These are phyloP conservation scores for Thomomys bottae DNA, from an alignment of 2,113 vertebrate genomes.

Conservation along the genomic window DNA sequence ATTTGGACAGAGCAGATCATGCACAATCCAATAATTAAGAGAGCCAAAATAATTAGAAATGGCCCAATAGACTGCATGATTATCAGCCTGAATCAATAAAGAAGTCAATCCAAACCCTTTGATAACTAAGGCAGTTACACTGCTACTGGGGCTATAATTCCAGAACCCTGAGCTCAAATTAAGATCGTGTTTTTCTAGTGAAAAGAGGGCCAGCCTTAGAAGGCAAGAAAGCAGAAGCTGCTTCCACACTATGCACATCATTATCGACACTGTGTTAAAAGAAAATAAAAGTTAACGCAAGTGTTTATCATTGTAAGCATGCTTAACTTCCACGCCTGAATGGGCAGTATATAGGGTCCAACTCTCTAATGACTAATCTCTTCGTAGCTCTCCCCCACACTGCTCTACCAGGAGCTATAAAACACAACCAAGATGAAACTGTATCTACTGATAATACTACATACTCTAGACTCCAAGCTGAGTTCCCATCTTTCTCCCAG, in stretches of 20 bases:
- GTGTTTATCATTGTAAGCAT: not conserved
- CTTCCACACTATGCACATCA: not conserved
- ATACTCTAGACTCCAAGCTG: not conserved
- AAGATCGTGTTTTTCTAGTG: not conserved
- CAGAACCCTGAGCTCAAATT: not conserved
- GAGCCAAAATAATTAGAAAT: conserved; percentile 70
- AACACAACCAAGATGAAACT: not conserved
- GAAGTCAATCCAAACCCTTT: conserved; percentile 17
- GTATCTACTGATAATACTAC: not conserved
- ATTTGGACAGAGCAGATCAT: conserved; percentile 54
- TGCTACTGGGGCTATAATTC: not conserved
- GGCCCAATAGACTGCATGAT: conserved; percentile 65
- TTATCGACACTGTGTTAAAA: not conserved
- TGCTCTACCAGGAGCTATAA: not conserved
- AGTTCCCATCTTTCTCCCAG: not conserved
- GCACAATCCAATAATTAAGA: conserved; percentile 70
- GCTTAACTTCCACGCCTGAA: not conserved
- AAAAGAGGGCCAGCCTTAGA: not conserved
- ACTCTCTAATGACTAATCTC: not conserved
- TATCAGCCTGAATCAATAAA: conserved; percentile 68
- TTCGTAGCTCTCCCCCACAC: not conserved
- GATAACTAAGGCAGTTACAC: conserved; percentile 31
- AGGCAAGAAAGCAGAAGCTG: not conserved
- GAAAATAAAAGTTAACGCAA: not conserved
- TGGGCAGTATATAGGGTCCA: not conserved